A percentile compares a stretch with the other conserved stretches of the same genome.
Conservation (phyloP, 2,113 vertebrate genomes). For the Rhegmatorhina hoffmannsi region DNA sequence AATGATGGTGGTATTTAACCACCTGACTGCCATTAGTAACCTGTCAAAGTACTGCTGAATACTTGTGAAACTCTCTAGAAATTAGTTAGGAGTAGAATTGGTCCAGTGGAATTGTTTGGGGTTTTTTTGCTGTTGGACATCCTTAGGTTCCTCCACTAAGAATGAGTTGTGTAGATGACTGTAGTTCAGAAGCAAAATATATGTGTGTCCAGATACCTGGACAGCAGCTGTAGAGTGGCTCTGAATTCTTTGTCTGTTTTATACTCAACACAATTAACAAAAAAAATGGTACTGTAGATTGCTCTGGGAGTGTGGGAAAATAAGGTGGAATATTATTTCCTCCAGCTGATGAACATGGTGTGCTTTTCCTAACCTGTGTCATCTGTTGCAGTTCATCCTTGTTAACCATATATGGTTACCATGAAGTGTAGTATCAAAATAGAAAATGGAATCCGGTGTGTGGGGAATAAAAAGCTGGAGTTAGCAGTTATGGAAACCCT, state of each 20-base stretch:
- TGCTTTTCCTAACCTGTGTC: background rate
- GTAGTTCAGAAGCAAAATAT: background rate
- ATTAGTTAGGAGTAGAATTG: background rate
- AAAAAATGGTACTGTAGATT: background rate
- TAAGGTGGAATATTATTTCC: background rate
- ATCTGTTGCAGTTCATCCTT: background rate
- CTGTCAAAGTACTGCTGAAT: background rate
- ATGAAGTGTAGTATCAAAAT: background rate
- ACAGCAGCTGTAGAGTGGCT: background rate
- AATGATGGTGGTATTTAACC: background rate
- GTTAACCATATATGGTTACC: rapidly evolving
- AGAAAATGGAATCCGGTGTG: background rate
- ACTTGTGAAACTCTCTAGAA: background rate
- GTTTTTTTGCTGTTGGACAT: background rate
- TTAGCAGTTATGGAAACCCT: rapidly evolving
- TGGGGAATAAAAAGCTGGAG: background rate
- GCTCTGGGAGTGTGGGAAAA: background rate
- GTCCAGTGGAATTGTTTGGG: background rate
- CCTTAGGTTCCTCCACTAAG: background rate
- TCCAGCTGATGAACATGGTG: background rate
- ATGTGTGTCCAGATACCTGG: background rate
- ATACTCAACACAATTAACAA: background rate
- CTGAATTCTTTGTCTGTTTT: background rate
- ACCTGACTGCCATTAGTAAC: background rate
- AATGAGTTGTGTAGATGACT: rapidly evolving